Evolutionary conservation across 2,888 invertebrate genomes (phyloP).

Genomic region (Ypsolopha scabrella): DNA sequence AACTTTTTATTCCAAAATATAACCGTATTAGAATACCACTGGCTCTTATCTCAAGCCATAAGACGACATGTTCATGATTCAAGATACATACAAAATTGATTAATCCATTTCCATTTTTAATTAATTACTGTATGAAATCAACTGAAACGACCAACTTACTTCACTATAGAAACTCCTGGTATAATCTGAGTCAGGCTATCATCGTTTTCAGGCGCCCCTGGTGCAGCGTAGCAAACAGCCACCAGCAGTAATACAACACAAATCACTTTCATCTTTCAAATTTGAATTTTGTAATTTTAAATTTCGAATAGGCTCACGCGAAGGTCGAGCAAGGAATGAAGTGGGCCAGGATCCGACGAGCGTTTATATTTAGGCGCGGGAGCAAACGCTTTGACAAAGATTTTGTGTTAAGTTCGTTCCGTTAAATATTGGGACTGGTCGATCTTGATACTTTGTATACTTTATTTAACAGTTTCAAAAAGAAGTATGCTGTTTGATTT

Average conservation of each 20-base stretch:
- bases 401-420: conserved; percentile 2
- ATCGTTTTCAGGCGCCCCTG: conserved; percentile 31
- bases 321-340: conserved; percentile 45
- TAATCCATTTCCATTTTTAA: background rate
- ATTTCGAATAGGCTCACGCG: conserved; percentile 22
- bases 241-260: conserved; percentile 40
- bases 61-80: too few species aligned
- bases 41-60: too few species aligned
- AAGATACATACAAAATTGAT: too few species aligned
- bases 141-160: conserved; percentile 29
- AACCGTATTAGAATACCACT: too few species aligned
- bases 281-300: conserved; percentile 7
- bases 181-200: conserved; percentile 48
- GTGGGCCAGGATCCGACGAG: conserved; percentile 22
- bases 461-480: too few species aligned
- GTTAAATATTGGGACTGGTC: conserved; percentile 9
- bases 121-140: background rate
- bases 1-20: too few species aligned
- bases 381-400: conserved; percentile 1
- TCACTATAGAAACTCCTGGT: conserved; percentile 56
- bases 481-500: too few species aligned
- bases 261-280: conserved; percentile 42
- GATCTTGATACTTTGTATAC: conserved; percentile 38
- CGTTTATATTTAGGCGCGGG: conserved; percentile 21
- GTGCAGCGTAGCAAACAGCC: conserved; percentile 46